phyloP scores from a whole-genome alignment of 2,113 vertebrate species.

The Prinia subflava region DNA sequence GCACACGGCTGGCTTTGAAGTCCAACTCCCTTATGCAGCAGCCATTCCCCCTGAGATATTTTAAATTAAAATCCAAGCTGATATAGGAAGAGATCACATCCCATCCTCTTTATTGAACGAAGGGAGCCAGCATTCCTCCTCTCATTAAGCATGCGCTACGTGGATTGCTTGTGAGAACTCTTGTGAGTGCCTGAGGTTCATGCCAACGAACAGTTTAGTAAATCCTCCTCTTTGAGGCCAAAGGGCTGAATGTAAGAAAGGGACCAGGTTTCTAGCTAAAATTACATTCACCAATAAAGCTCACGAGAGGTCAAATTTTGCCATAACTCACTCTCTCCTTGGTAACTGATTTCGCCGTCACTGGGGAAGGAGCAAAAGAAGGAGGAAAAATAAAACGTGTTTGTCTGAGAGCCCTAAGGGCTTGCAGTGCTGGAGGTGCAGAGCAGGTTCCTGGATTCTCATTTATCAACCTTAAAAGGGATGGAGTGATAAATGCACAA shows the following conservation, averaged over 20 bases:
- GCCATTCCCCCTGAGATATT: constrained; percentile 2
- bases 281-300: constrained; percentile 87
- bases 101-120: constrained; percentile 6
- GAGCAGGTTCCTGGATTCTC: constrained; percentile 81
- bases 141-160: constrained; percentile 23
- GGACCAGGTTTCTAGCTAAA: constrained; percentile 83
- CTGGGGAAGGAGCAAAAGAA: constrained; percentile 58
- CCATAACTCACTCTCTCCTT: constrained; percentile 79
- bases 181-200: constrained; percentile 28
- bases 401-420: constrained; percentile 79
- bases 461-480: constrained; percentile 85
- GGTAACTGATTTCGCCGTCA: constrained; percentile 74
- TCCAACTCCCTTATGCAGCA: not conserved
- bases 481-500: constrained; percentile 86
- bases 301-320: constrained; percentile 81
- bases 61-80: constrained; percentile 58
- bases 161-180: constrained; percentile 15
- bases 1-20: not conserved
- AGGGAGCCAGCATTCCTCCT: not conserved
- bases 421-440: constrained; percentile 73
- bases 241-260: constrained; percentile 74
- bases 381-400: constrained; percentile 77
- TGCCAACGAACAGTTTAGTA: constrained; percentile 66
- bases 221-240: constrained; percentile 71
- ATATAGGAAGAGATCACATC: constrained; percentile 25